phyloP scores from a whole-genome alignment of 2,888 invertebrate genomes.

The Argynnis bischoffii region DNA sequence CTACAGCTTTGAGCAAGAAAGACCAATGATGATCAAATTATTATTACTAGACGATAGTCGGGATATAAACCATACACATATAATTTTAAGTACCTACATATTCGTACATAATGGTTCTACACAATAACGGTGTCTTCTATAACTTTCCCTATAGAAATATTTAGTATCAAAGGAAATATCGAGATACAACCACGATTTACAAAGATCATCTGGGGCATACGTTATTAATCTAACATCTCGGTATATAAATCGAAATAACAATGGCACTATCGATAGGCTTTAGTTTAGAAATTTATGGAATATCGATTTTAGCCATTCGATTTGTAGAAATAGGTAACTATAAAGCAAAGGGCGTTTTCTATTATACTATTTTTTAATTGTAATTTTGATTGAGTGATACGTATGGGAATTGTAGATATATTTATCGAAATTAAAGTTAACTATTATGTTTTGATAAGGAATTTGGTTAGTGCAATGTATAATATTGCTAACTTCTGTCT shows the following conservation, averaged over 20 bases:
- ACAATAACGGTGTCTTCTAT: neutral
- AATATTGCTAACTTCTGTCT: neutral
- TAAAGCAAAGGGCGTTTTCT: neutral
- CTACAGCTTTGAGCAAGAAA: too few species aligned
- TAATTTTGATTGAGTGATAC: neutral
- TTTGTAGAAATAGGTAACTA: conserved; percentile 2
- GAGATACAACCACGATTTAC: conserved; percentile 25
- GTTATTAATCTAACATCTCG: conserved; percentile 36
- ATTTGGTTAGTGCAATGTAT: too few species aligned
- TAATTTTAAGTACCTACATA: too few species aligned
- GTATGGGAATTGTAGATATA: neutral
- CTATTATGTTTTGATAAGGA: too few species aligned
- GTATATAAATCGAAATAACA: conserved; percentile 39
- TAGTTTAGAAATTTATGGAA: conserved; percentile 11
- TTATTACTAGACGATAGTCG: neutral
- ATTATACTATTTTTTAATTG: neutral
- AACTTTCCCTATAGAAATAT: conserved; percentile 25
- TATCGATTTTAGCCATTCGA: conserved; percentile 14
- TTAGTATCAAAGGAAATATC: conserved; percentile 28
- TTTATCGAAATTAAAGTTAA: too few species aligned
- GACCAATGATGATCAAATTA: too few species aligned
- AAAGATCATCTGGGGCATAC: conserved; percentile 34
- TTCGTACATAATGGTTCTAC: neutral
- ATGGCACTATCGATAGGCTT: conserved; percentile 31
- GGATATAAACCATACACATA: too few species aligned